Base-by-base conservation (phyloP, 2,113 vertebrate species). In the Macheiramphus alcinus region DNA sequence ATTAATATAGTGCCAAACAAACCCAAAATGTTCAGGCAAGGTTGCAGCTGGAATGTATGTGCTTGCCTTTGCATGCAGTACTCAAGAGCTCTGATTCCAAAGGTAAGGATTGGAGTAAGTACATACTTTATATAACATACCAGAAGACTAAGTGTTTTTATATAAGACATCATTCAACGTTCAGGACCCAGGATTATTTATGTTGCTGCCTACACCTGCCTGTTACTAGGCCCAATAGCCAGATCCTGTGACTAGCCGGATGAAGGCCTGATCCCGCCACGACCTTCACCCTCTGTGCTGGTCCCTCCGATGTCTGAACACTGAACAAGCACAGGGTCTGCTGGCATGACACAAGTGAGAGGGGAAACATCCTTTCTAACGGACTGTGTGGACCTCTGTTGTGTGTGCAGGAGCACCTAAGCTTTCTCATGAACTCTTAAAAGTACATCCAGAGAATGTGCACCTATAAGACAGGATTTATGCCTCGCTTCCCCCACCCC, bases 401-500 rank as follows among this genome's bases (percentile, higher is more conserved):
- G 1, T 55, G 25, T 25, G 25, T 63, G 47, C 55, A 53, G 27
- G 29, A 26, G 5, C 11, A 26, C 22, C 43, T 7, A 2, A 65
- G 10, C 12, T 91, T 61, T 65, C 21, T 31, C 7, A 6, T 31
- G 14, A 76, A 10, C 36, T 80, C 56, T n/a, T 42, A 14, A 50
- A 75, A 80, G 5, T 22, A 36, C 10, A 23, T 59, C 18, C 53
- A 56, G 42, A 58, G 19, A 71, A 40, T 36, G 5, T 52, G 19
- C 13, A n/a, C 3, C 4, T 68, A 2, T 38, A 63, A 67, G 15
- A 63, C 15, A 61, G 53, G 11, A n/a, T 47, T 87, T 78, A 68
- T 29, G 15, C 8, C 48, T 73, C 3, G 6, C 13, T 7, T 0
- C 7, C 10, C 8, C 13, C 7, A 0, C 7, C 9, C 5, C 8